Conservation (phyloP, 1,140 invertebrate genomes). For the Pseudomyrmex flavicornis region DNA sequence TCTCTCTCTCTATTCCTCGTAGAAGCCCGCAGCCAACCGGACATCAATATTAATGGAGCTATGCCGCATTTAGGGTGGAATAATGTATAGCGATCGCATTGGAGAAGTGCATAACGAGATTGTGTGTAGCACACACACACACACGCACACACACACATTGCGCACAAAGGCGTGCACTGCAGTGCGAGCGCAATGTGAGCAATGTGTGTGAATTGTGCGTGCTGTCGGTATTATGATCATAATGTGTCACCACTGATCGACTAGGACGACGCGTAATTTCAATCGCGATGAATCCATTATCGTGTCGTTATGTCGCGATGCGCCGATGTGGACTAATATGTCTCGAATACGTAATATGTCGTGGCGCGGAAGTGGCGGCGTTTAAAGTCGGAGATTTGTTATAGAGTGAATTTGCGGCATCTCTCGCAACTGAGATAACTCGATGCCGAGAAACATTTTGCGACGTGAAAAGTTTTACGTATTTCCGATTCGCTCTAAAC, state of each 20-base stretch:
- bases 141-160: slow-evolving; percentile 10
- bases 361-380: neutral
- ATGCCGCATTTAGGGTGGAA: slow-evolving; percentile 67
- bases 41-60: slow-evolving; percentile 67
- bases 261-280: slow-evolving; percentile 49
- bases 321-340: slow-evolving; percentile 41
- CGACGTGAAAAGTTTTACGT: slow-evolving; percentile 53
- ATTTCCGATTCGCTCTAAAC: slow-evolving; percentile 39
- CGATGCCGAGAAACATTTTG: slow-evolving; percentile 29
- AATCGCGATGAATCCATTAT: slow-evolving; percentile 56
- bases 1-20: neutral
- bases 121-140: slow-evolving; percentile 31
- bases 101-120: slow-evolving; percentile 51
- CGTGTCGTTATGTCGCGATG: slow-evolving; percentile 51
- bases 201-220: neutral
- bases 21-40: slow-evolving; percentile 35
- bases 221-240: slow-evolving; percentile 44
- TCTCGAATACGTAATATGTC: slow-evolving; percentile 6
- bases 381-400: slow-evolving; percentile 8
- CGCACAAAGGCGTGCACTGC: slow-evolving; percentile 2
- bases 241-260: slow-evolving; percentile 50
- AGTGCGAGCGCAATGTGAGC: neutral
- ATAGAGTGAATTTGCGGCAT: slow-evolving; percentile 42
- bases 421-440: slow-evolving; percentile 7
- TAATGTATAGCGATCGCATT: slow-evolving; percentile 65